phyloP scores from a whole-genome alignment of 2,888 invertebrate genomes.

The Lysandra coridon region DNA sequence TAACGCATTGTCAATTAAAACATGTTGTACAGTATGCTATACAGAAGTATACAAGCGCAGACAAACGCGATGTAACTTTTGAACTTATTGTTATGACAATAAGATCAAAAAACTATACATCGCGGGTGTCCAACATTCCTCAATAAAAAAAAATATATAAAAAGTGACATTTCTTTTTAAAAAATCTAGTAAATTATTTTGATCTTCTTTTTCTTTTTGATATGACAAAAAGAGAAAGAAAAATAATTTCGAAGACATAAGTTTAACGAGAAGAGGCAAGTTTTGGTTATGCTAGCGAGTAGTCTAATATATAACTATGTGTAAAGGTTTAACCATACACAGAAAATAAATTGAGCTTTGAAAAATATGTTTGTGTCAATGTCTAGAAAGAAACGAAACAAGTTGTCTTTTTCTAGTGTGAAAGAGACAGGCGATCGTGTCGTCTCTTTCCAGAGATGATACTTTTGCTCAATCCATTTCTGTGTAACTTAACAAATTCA shows the following conservation, averaged over 20 bases:
- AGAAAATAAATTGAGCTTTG: neutral
- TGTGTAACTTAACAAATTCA: constrained; percentile 50
- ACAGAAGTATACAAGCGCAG: neutral
- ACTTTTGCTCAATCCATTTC: neutral
- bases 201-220: neutral
- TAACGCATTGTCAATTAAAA: neutral
- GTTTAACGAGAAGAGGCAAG: constrained; percentile 7
- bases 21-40: neutral
- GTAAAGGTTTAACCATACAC: neutral
- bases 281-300: constrained; percentile 8
- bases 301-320: neutral
- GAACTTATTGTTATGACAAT: neutral
- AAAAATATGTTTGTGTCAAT: neutral
- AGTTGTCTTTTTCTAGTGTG: neutral
- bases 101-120: neutral
- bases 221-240: neutral
- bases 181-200: no score
- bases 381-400: neutral
- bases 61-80: neutral
- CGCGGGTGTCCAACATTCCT: neutral
- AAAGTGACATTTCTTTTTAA: no score
- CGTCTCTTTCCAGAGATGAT: neutral
- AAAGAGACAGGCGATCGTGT: neutral
- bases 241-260: neutral
- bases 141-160: no score